Evolutionary conservation across 2,797 vertebrate species (phyloP).

Genomic region (Melanogrammus aeglefinus): DNA sequence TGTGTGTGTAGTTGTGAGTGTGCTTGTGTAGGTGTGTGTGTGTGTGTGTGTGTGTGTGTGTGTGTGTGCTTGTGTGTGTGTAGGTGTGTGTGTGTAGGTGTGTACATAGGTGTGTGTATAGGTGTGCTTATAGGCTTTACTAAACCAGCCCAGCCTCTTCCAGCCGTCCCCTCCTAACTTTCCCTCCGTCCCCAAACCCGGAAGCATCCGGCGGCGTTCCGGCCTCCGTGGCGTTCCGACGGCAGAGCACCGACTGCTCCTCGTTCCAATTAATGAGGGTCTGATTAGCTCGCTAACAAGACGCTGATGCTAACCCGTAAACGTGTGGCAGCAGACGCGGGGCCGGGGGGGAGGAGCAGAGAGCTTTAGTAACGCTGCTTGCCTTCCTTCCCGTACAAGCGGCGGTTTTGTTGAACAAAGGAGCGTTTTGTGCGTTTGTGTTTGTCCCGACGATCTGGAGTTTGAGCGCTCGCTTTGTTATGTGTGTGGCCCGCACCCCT

Average conservation of each 20-base stretch:
- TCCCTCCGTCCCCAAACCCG: conserved; percentile 20
- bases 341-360: too few species aligned
- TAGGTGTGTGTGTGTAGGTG: background rate
- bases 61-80: too few species aligned
- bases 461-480: too few species aligned
- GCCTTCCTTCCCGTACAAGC: too few species aligned
- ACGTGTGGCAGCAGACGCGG: conserved; percentile 18
- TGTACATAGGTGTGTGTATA: too few species aligned
- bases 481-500: background rate
- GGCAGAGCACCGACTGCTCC: conserved; percentile 65
- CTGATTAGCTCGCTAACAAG: conserved; percentile 65
- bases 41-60: conserved; percentile 10
- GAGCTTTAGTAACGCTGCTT: too few species aligned
- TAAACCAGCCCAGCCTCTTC: background rate
- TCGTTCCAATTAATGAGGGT: conserved; percentile 58
- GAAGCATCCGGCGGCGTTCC: conserved; percentile 33
- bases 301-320: conserved; percentile 56
- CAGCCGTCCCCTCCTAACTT: conserved; percentile 24
- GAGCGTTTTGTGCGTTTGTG: too few species aligned
- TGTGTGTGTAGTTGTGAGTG: background rate
- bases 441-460: too few species aligned
- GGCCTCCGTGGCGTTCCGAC: conserved; percentile 25
- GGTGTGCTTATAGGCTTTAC: too few species aligned
- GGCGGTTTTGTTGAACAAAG: too few species aligned
- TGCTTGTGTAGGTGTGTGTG: conserved; percentile 1